Percentiles rank a stretch among this genome's conserved stretches.
phyloP scores from a whole-genome alignment of 2,888 invertebrate genomes.

The Parnassius orleans region DNA sequence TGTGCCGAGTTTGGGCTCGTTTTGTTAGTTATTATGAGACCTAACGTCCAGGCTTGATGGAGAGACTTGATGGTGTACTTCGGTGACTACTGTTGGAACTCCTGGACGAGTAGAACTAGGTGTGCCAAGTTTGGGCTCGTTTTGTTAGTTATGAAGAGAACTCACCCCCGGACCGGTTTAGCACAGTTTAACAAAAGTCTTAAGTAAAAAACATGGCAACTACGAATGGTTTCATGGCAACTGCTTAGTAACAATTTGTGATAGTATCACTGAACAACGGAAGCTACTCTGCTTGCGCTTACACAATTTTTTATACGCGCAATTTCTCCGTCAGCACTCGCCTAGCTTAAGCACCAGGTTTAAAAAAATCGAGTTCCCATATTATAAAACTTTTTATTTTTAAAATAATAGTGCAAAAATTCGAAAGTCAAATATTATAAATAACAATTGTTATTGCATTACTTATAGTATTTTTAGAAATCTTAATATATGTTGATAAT shows the following conservation, averaged over 20 bases:
- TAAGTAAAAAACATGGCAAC: conserved; percentile 30
- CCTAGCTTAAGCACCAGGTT: too few relatives aligned
- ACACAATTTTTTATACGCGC: background rate
- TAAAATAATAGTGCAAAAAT: conserved; percentile 24
- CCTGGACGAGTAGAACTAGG: too few relatives aligned
- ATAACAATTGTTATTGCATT: conserved; percentile 53
- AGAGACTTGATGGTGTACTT: too few relatives aligned
- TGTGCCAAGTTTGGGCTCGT: too few relatives aligned
- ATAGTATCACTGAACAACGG: conserved; percentile 16
- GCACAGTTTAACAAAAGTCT: conserved; percentile 20
- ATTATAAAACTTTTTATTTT: background rate
- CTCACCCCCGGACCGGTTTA: too few relatives aligned
- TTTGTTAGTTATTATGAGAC: too few relatives aligned
- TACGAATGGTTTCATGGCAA: conserved; percentile 24
- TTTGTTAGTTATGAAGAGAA: too few relatives aligned
- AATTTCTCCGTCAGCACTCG: conserved; percentile 7
- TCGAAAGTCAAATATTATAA: conserved; percentile 30
- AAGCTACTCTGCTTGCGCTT: background rate
- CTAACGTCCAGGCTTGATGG: too few relatives aligned
- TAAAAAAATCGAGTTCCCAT: conserved; percentile 33
- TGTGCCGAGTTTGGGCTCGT: too few relatives aligned
- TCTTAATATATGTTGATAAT: too few relatives aligned
- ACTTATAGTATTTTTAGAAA: too few relatives aligned
- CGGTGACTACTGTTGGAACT: too few relatives aligned
- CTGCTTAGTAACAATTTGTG: conserved; percentile 18